Base-by-base conservation (phyloP, 2,888 invertebrate genomes). In the Catonia carolina region DNA sequence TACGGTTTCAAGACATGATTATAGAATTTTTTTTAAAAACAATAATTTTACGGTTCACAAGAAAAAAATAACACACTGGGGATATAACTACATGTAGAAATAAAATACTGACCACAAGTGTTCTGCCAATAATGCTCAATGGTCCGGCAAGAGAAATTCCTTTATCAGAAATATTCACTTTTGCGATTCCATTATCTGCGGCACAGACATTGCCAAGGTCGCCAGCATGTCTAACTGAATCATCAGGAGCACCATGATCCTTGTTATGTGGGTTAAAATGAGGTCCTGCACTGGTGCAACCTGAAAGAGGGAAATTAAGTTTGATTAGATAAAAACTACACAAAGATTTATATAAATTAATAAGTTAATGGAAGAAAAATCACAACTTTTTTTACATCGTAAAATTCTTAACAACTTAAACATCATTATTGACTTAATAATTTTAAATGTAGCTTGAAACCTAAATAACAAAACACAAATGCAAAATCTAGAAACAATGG, bases 231-330 rank as follows among this genome's bases (percentile, higher is more conserved):
- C 96, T 84, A 3, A 78, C 75, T 0, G 68, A 68, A 59, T 87
- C 82, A 20, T 72, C 74, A 0, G 95, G 96, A 0, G 80, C 88
- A 12, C 92, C 97, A 69, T 97, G 97, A 0, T 86, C 86, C 66
- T 81, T 79, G 64, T 81, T 81, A 48, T 72, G 64, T 0, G 96
- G 96, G 75, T 97, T 97, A 75, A 90, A 97, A 75, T 97, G 97
- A 0, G 89, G 77, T 0, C 96, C 97, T 33, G 96, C 93, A 36
- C 92, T 93, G n/a, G 86, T 89, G 74, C 97, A 97, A 71, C 91
- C 67, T 67, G 33, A n/a, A n/a, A n/a, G n/a, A n/a, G n/a, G n/a
- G n/a, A n/a, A n/a, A n/a, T 20, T n/a, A 22, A 17, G 22, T n/a
- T n/a, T n/a, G n/a, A n/a, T n/a, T n/a, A n/a, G n/a, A n/a, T n/a